Percentiles rank a stretch among this genome's conserved stretches.
These are phyloP conservation scores for Chloroclystis v-ata DNA, from an alignment of 2,888 invertebrate genomes.

Conservation along the genomic window DNA sequence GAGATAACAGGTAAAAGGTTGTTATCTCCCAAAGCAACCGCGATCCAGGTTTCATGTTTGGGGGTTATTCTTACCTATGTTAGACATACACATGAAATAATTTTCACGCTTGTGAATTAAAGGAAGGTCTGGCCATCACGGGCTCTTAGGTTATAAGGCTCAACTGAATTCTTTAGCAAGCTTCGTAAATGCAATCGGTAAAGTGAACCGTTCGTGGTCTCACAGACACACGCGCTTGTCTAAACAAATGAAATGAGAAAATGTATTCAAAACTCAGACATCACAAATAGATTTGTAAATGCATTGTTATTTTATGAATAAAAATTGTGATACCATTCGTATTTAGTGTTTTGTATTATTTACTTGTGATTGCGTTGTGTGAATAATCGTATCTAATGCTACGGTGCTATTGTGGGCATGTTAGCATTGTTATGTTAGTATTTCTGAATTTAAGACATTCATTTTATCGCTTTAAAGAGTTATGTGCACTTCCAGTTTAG, in stretches of 20 bases:
- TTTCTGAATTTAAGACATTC: constrained; percentile 6
- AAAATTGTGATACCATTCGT: constrained; percentile 46
- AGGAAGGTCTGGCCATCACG: too few species aligned
- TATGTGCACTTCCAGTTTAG: not conserved
- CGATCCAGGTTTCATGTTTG: too few species aligned
- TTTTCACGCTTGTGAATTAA: too few species aligned
- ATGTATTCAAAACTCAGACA: constrained; percentile 26
- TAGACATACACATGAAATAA: too few species aligned
- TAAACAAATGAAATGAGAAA: constrained; percentile 9
- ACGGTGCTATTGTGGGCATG: constrained; percentile 40
- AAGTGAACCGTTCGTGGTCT: too few species aligned
- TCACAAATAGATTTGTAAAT: constrained; percentile 31
- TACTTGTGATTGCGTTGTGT: constrained; percentile 23
- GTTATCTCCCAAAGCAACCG: too few species aligned
- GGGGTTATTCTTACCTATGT: too few species aligned
- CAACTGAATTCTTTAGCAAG: constrained; percentile 67
- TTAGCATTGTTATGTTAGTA: constrained; percentile 19
- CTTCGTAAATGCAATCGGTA: constrained; percentile 27
- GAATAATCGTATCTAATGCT: constrained; percentile 34
- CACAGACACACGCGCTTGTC: constrained; percentile 4
- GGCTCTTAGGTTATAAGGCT: too few species aligned
- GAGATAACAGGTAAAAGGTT: too few species aligned
- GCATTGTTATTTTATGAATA: constrained; percentile 38
- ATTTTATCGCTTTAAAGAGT: not conserved
- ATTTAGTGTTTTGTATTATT: constrained; percentile 37